phyloP scores from a whole-genome alignment of 1,140 invertebrate genomes.

The Drosophila santomea region DNA sequence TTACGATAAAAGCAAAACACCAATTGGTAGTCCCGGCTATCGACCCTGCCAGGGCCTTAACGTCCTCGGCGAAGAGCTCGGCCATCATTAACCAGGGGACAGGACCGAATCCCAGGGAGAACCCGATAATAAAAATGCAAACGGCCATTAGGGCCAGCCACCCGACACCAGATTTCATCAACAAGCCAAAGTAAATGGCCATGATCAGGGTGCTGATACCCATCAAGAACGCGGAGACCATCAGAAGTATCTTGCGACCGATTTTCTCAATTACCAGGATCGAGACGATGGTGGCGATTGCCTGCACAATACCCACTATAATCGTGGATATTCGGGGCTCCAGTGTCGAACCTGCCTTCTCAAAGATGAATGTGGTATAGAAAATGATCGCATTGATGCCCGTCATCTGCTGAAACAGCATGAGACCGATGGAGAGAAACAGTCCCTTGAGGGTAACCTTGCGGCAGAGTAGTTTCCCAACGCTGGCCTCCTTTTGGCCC shows the following conservation, averaged over 20 bases:
- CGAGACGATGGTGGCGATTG: conserved; percentile 88
- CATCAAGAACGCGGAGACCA: conserved; percentile 88
- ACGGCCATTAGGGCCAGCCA: conserved; percentile 89
- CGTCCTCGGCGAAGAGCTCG: conserved; percentile 90
- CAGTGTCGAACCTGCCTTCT: conserved; percentile 4
- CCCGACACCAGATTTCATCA: conserved; percentile 84
- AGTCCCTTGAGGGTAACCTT: conserved; percentile 31
- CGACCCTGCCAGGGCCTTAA: conserved; percentile 90
- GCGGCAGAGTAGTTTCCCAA: neutral
- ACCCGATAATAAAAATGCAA: conserved; percentile 90
- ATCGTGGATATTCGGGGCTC: conserved; percentile 86
- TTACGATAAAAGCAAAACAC: conserved; percentile 92
- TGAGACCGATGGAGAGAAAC: conserved; percentile 45
- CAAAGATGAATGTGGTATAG: conserved; percentile 62
- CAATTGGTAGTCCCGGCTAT: conserved; percentile 91
- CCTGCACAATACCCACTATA: conserved; percentile 90
- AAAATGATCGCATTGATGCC: conserved; percentile 75
- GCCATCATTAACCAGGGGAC: conserved; percentile 92
- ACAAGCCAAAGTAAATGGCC: conserved; percentile 88
- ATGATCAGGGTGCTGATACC: conserved; percentile 86
- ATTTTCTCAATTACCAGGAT: conserved; percentile 88
- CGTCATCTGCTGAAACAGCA: conserved; percentile 67
- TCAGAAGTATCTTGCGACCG: conserved; percentile 89
- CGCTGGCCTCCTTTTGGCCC: neutral
- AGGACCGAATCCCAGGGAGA: conserved; percentile 92